A percentile compares a stretch with the other conserved stretches of the same genome.
These are phyloP conservation scores for Montipora capricornis DNA, from an alignment of 64 coral and sea anemone genomes.

Conservation along the genomic window DNA sequence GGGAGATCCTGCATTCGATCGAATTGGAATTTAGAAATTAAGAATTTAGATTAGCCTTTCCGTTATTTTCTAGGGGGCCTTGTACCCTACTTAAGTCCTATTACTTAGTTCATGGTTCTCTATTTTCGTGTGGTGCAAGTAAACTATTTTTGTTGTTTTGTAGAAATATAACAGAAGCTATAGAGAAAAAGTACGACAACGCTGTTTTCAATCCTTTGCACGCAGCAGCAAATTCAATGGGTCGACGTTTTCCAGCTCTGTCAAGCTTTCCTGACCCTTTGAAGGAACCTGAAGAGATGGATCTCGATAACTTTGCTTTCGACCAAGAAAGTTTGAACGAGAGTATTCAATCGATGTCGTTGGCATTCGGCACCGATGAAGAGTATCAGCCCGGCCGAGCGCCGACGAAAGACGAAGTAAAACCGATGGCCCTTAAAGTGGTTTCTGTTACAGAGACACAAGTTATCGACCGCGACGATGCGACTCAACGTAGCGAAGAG, in stretches of 20 bases:
- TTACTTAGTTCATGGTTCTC: too few relatives aligned
- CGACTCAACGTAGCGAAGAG: background rate
- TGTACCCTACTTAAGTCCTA: too few relatives aligned
- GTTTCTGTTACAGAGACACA: constrained; percentile 27
- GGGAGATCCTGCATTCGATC: too few relatives aligned
- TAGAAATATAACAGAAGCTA: background rate
- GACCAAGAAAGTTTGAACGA: constrained; percentile 37
- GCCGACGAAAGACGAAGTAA: background rate
- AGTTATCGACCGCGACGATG: background rate
- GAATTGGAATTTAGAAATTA: too few relatives aligned
- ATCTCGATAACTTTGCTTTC: constrained; percentile 28
- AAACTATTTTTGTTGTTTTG: too few relatives aligned
- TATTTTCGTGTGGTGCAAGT: too few relatives aligned
- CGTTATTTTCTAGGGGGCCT: too few relatives aligned
- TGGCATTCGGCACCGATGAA: constrained; percentile 22
- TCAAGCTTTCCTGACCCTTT: constrained; percentile 18
- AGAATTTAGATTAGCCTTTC: too few relatives aligned
- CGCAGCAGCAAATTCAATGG: background rate
- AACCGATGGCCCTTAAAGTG: background rate
- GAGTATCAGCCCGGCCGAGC: background rate
- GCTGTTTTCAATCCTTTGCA: background rate
- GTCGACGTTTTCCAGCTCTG: background rate
- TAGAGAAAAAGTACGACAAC: constrained; percentile 12
- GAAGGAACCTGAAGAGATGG: constrained; percentile 6
- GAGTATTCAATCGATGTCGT: constrained; percentile 9